Conservation (phyloP, 2,113 vertebrate species). For the Arenaria interpres region DNA sequence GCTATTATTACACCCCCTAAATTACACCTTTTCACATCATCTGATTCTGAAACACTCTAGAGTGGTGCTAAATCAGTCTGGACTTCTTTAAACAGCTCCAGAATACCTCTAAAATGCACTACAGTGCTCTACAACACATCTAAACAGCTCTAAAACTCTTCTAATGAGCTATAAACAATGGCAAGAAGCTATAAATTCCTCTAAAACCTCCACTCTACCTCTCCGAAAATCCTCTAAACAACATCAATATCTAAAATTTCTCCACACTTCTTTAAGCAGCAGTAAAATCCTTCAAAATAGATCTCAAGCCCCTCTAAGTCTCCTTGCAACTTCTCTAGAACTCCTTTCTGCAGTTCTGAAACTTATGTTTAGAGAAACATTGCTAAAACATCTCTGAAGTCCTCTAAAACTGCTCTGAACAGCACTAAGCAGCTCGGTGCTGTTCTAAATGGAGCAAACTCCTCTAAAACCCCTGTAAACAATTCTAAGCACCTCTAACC, state of each 20-base stretch:
- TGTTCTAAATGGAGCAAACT: background rate
- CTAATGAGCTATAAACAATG: background rate
- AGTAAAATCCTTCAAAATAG: background rate
- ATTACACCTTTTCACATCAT: background rate
- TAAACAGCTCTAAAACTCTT: background rate
- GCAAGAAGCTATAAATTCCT: background rate
- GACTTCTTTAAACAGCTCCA: background rate
- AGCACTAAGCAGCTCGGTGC: background rate
- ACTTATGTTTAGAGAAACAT: background rate
- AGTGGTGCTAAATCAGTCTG: background rate
- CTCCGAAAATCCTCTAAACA: background rate
- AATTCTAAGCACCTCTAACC: background rate
- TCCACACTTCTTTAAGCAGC: background rate
- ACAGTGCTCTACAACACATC: background rate
- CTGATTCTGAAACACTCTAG: background rate
- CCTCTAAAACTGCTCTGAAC: background rate
- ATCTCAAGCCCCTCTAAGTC: background rate
- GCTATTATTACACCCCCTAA: background rate
- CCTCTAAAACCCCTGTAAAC: background rate
- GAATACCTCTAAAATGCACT: background rate
- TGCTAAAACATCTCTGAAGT: background rate
- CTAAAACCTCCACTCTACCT: background rate
- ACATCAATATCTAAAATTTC: background rate
- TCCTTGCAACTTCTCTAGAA: background rate
- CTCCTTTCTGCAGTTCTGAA: background rate